These are phyloP conservation scores for Phengaris arion DNA, from an alignment of 2,888 invertebrate genomes.

Conservation along the genomic window DNA sequence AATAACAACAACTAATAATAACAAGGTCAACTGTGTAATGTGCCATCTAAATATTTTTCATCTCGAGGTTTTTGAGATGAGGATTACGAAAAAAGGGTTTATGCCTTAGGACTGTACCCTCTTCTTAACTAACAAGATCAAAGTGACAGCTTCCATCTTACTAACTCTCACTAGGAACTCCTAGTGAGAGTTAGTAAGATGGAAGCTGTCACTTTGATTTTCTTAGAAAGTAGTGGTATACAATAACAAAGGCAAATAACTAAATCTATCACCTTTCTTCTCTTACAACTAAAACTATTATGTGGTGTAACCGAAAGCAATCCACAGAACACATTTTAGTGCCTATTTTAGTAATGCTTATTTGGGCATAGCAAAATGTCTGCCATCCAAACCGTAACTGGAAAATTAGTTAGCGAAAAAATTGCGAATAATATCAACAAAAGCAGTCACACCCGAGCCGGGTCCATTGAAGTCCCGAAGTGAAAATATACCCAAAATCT, in stretches of 20 bases:
- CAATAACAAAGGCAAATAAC: too few relatives aligned
- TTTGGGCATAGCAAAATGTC: not conserved
- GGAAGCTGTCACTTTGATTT: not conserved
- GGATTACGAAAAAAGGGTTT: not conserved
- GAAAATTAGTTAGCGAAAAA: not conserved
- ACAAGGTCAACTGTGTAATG: too few relatives aligned
- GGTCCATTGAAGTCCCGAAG: conserved; percentile 1
- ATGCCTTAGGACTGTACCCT: not conserved
- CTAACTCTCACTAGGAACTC: not conserved
- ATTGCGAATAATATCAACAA: conserved; percentile 10
- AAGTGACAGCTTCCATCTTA: not conserved
- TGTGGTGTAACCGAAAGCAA: too few relatives aligned
- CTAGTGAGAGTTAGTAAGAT: not conserved
- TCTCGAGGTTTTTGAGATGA: too few relatives aligned
- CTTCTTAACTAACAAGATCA: not conserved
- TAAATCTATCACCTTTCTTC: too few relatives aligned
- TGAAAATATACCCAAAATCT: conserved; percentile 13
- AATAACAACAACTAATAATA: too few relatives aligned
- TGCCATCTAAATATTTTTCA: too few relatives aligned
- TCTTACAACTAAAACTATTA: too few relatives aligned
- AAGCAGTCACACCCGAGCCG: not conserved
- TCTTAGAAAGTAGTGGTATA: too few relatives aligned
- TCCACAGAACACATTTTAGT: too few relatives aligned
- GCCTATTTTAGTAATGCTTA: too few relatives aligned
- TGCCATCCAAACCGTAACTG: not conserved